These are phyloP conservation scores for Lutjanus campechanus DNA, from an alignment of 2,797 vertebrate species.

Conservation along the genomic window DNA sequence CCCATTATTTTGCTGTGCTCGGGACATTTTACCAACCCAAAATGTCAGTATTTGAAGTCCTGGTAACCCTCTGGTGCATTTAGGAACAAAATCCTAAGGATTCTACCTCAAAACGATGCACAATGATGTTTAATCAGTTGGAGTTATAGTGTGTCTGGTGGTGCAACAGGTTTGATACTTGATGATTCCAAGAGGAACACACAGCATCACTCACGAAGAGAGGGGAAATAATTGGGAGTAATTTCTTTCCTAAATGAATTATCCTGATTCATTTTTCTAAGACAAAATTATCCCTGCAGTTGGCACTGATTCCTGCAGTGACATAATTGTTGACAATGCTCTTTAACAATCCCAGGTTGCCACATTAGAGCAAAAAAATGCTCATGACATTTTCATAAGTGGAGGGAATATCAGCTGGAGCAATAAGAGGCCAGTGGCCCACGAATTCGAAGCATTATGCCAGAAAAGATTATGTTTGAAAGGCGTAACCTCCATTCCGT, in stretches of 20 bases:
- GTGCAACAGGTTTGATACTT: constrained; percentile 85
- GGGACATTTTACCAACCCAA: no score
- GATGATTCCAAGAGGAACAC: constrained; percentile 65
- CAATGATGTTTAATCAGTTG: constrained; percentile 4
- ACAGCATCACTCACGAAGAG: constrained; percentile 30
- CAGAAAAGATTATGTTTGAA: constrained; percentile 63
- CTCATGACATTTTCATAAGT: constrained; percentile 61
- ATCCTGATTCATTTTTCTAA: constrained; percentile 30
- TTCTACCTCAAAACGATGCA: neutral
- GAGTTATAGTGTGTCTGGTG: constrained; percentile 28
- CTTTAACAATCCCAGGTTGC: constrained; percentile 47
- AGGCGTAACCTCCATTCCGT: constrained; percentile 53
- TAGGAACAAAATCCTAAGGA: no score
- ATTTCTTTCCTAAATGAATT: constrained; percentile 45
- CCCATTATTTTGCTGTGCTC: no score
- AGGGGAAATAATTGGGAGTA: neutral
- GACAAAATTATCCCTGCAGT: constrained; percentile 17
- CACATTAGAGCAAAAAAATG: constrained; percentile 35
- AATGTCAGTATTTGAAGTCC: no score
- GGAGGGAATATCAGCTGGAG: constrained; percentile 35
- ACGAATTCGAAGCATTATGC: constrained; percentile 30
- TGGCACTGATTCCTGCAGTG: constrained; percentile 5
- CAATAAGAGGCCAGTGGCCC: constrained; percentile 25
- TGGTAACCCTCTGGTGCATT: no score
- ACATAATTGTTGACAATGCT: constrained; percentile 42